Conservation (phyloP, 2,888 invertebrate species). For the Notodonta dromedarius region DNA sequence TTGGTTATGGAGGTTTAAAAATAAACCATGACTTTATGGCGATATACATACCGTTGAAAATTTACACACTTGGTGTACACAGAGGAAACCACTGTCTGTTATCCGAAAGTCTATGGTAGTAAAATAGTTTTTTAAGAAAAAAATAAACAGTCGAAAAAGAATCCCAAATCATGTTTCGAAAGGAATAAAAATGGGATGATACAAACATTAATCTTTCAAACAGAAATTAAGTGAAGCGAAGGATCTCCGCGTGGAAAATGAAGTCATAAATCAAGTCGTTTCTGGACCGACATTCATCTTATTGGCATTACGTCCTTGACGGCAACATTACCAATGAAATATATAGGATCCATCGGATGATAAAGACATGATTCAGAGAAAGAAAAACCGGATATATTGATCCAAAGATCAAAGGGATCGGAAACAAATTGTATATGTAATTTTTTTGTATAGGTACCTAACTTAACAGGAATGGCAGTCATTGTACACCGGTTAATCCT, state of each 20-base stretch:
- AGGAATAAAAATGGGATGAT: conserved; percentile 27
- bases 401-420: neutral
- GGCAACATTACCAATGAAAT: conserved; percentile 11
- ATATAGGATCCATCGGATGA: neutral
- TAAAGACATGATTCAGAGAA: neutral
- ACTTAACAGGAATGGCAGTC: no score
- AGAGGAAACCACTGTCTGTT: neutral
- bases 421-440: no score
- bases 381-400: neutral
- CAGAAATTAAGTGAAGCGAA: conserved; percentile 29
- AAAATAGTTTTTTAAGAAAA: neutral
- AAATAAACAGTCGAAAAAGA: neutral
- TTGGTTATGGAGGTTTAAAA: conserved; percentile 37
- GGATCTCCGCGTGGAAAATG: conserved; percentile 40
- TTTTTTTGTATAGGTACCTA: no score
- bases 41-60: neutral
- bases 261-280: conserved; percentile 52
- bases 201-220: conserved; percentile 29
- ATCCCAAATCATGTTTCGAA: conserved; percentile 4
- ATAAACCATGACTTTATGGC: conserved; percentile 29
- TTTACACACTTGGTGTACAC: no score
- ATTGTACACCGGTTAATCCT: no score
- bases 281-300: conserved; percentile 48
- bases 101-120: no score
- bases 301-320: conserved; percentile 39